Evolutionary conservation across 2,797 vertebrate genomes (phyloP), one percentile per base, ranked within the genome.

Genomic region (Crocodylus rhombifer): DNA sequence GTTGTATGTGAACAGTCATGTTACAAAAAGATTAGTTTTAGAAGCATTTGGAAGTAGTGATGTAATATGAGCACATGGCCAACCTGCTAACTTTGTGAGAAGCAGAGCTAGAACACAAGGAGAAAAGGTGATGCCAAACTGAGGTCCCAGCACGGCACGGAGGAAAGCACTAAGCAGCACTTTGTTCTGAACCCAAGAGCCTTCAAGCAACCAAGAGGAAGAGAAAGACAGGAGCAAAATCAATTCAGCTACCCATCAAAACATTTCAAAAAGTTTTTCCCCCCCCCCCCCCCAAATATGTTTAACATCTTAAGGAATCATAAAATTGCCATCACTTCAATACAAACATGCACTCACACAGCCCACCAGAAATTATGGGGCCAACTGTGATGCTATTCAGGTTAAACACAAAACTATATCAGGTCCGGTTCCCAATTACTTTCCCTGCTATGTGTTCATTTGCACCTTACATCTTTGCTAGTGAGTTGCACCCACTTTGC

Each of bases 401-500:
- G n/a, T 42, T 33, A 61, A 87, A 60, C 13, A 65, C 57, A 77
- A 51, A 85, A 16, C 77, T 85, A 56, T 51, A 2, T 25, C 76
- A 87, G 28, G 4, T 20, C 61, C 86, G 42, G 67, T 28, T 82
- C 33, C 4, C 30, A 58, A 73, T 21, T 13, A 42, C 61, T 64
- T 69, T 75, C 13, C 83, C 87, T 65, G 64, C 55, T 64, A 16
- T 84, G 93, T 91, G n/a, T 51, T 82, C 63, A 76, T 69, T 69
- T 28, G 23, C 17, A 3, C 23, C 74, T 51, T 33, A 9, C 23
- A 3, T 36, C 55, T 33, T 25, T 23, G 11, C 1, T 0, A 0
- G 12, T 62, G 26, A 3, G 21, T 84, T 73, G 30, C 64, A 87
- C 11, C 4, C 30, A 33, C 77, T 91, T 91, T 33, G 16, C 58